Evolutionary conservation across 2,113 vertebrate species (phyloP).

Genomic region (Penelope pileata): DNA sequence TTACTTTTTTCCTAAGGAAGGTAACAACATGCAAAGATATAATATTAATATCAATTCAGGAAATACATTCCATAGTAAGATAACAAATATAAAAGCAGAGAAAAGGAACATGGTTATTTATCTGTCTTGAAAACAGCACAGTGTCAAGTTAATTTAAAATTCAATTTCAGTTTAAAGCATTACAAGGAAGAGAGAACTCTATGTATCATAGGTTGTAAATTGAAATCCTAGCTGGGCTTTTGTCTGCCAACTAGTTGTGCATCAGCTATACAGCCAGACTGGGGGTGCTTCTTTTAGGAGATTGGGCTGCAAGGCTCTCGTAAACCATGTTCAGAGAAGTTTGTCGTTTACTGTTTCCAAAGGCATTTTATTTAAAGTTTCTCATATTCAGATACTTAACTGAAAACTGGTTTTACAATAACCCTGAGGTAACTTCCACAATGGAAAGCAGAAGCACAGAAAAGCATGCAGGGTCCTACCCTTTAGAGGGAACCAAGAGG

Average conservation of each 20-base stretch:
- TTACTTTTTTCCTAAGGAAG: background rate
- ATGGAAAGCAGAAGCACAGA: background rate
- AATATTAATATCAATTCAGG: slow-evolving; percentile 20
- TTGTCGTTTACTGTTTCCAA: slow-evolving; percentile 34
- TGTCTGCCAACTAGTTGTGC: slow-evolving; percentile 1
- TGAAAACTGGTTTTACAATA: background rate
- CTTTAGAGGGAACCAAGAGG: background rate
- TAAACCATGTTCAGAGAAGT: background rate
- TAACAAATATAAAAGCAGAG: background rate
- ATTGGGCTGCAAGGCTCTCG: background rate
- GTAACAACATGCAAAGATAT: background rate
- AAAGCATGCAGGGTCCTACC: background rate
- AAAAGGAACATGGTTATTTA: slow-evolving; percentile 32
- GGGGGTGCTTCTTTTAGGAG: slow-evolving; percentile 24
- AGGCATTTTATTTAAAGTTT: slow-evolving; percentile 10
- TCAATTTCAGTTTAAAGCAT: slow-evolving; percentile 62
- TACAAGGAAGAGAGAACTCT: slow-evolving; percentile 33
- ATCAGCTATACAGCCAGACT: slow-evolving; percentile 23
- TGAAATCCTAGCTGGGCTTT: slow-evolving; percentile 53
- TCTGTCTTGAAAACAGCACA: slow-evolving; percentile 58
- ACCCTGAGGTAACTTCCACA: background rate
- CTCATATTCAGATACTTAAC: background rate
- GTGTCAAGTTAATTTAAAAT: slow-evolving; percentile 69
- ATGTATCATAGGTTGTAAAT: slow-evolving; percentile 25
- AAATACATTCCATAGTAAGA: slow-evolving; percentile 31